These are phyloP conservation scores for Acanthosepion esculentum DNA, from an alignment of 2,888 invertebrate species.

Conservation along the genomic window DNA sequence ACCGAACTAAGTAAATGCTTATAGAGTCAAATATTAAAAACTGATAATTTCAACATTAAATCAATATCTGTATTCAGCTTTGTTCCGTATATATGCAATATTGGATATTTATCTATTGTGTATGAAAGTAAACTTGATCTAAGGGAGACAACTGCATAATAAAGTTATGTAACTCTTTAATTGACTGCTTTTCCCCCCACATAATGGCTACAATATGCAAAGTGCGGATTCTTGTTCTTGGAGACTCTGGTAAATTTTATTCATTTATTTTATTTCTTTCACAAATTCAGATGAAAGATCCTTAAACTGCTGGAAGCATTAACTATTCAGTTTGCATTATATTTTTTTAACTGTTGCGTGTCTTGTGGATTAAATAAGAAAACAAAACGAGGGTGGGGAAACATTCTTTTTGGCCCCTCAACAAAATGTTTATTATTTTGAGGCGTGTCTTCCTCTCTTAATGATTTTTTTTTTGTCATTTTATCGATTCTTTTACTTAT, in stretches of 20 bases:
- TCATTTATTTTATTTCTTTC: neutral
- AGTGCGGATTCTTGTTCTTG: slow-evolving; percentile 35
- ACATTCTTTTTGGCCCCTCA: no score
- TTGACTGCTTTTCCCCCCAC: neutral
- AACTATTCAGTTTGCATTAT: neutral
- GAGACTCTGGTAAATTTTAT: slow-evolving; percentile 25
- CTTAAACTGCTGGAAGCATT: neutral
- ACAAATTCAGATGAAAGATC: neutral
- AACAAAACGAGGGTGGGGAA: neutral
- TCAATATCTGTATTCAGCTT: no score
- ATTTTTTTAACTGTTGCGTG: neutral
- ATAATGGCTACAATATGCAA: neutral
- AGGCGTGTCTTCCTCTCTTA: neutral
- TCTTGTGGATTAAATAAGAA: neutral
- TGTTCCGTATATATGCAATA: no score
- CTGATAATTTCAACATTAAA: no score
- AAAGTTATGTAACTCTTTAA: neutral
- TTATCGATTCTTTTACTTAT: no score
- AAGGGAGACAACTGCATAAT: slow-evolving; percentile 25
- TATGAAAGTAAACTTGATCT: neutral
- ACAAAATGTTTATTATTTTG: neutral
- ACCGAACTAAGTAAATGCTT: no score
- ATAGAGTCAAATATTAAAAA: no score
- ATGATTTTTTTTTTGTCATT: no score
- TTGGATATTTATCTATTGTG: no score